phyloP scores from a whole-genome alignment of 2,113 vertebrate species.

The Sisor rabdophorus region DNA sequence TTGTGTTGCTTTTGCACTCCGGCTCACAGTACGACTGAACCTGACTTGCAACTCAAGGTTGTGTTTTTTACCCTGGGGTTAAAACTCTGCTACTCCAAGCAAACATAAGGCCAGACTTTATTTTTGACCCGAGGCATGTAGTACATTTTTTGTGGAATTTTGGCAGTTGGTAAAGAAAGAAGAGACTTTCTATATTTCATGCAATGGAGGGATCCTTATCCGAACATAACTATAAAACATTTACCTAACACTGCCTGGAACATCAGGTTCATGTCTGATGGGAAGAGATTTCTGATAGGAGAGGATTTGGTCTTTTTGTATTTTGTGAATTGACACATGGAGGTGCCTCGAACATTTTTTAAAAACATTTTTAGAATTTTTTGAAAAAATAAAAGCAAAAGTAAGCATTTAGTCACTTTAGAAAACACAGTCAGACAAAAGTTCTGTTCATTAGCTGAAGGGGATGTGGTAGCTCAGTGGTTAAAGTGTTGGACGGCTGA shows the following conservation, averaged over 20 bases:
- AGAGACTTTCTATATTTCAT: neutral
- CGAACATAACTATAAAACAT: constrained; percentile 20
- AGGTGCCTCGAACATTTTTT: neutral
- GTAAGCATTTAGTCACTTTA: neutral
- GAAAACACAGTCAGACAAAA: neutral
- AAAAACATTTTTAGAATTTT: too few species aligned
- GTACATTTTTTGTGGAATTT: neutral
- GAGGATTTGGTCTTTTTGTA: neutral
- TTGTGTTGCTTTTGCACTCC: neutral
- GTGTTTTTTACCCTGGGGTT: constrained; percentile 9
- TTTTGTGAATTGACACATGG: too few species aligned
- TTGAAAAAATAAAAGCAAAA: neutral
- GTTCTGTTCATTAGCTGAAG: neutral
- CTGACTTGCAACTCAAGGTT: neutral
- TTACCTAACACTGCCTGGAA: constrained; percentile 7
- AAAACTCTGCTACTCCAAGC: constrained; percentile 14
- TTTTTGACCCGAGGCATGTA: constrained; percentile 10
- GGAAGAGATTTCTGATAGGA: constrained; percentile 6
- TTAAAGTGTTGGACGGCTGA: too few species aligned
- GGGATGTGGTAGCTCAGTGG: too few species aligned
- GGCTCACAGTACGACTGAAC: neutral
- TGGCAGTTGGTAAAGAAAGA: neutral
- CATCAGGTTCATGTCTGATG: neutral
- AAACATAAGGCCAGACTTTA: constrained; percentile 8
- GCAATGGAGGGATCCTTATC: neutral